These are phyloP conservation scores for Lepidochrysops patricia DNA, from an alignment of 2,888 invertebrate species.

Conservation along the genomic window DNA sequence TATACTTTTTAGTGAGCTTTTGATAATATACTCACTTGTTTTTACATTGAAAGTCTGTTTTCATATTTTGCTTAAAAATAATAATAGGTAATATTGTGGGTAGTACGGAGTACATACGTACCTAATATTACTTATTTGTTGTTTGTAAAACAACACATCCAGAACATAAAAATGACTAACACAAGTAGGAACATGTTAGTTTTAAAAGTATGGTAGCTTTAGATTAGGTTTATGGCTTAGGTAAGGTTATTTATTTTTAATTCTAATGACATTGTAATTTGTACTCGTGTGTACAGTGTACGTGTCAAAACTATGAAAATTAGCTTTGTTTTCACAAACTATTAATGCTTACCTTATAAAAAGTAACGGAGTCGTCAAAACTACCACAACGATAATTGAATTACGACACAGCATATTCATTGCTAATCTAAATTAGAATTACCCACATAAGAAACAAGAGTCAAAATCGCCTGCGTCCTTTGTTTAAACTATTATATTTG, in stretches of 20 bases:
- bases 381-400: constrained; percentile 42
- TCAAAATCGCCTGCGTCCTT: constrained; percentile 19
- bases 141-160: no score
- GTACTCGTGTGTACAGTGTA: constrained; percentile 11
- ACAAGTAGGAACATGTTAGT: no score
- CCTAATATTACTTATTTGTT: no score
- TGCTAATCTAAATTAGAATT: background rate
- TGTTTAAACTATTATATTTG: constrained; percentile 25
- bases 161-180: no score
- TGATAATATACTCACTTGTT: no score
- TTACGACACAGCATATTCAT: constrained; percentile 12
- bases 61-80: no score
- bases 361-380: constrained; percentile 44
- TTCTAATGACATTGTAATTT: background rate
- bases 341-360: constrained; percentile 33
- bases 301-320: constrained; percentile 21
- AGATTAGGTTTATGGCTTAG: no score
- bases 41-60: no score
- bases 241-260: background rate
- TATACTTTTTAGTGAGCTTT: no score
- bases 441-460: constrained; percentile 14
- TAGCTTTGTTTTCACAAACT: constrained; percentile 29
- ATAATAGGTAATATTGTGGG: no score
- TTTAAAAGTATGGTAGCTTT: no score
- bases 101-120: no score